Evolutionary conservation across 1,140 invertebrate species (phyloP), one percentile per base, ranked within the genome.

Genomic region (Lasaia peninsularis): DNA sequence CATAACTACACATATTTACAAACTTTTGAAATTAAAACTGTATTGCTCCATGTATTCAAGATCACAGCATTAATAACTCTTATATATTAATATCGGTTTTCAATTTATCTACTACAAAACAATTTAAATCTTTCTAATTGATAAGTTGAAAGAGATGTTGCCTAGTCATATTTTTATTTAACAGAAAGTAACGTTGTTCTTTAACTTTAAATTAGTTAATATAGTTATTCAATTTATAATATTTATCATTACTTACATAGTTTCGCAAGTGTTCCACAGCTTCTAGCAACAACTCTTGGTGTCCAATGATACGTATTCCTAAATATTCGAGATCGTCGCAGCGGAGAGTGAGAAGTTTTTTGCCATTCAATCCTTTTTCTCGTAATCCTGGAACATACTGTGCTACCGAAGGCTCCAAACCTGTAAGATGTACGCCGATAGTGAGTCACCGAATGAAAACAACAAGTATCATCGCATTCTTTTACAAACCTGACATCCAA

Each of bases 201-300:
- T 14, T 10, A 44, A 44, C 2, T 10, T 31, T 3, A 33, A 20
- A 56, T 7, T 48, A 11, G 4, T 16, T n/a, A 59, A 44, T 31
- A 21, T 9, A 37, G 18, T 52, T 18, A 57, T 60, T 33, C 50
- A 60, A 35, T 40, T 7, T 8, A 49, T 48, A 53, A 55, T 54
- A 44, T 63, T 56, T 65, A 59, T 52, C 24, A 67, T 53, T 60
- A 92, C 93, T 92, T 91, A 96, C 95, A 90, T 98, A 95, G 88
- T 96, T 95, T 73, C 95, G 90, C 11, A 98, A 90, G 67, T 96
- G 94, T 73, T 97, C 96, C 5, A 98, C 94, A 49, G 96, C 96
- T 89, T 98, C 96, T 53, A 98, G 89, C 62, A 98, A 93, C 48
- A 98, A 92, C 85, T 98, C 97, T 87, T 98, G 97, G 78, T 98